Evolutionary conservation across 1,140 invertebrate species (phyloP).

Genomic region (Bradysia coprophila): DNA sequence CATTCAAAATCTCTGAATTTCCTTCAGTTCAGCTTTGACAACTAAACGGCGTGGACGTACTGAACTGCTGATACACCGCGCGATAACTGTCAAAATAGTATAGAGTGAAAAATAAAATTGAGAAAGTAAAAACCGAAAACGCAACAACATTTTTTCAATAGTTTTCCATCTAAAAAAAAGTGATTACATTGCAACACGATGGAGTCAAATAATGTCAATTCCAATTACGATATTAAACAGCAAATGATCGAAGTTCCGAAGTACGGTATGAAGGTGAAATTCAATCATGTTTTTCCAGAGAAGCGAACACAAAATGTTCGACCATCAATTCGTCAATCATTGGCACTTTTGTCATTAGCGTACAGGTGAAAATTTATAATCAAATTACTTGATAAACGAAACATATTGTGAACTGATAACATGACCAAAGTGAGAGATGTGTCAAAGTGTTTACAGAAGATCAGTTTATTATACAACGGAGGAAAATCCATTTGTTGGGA

Average conservation of each 20-base stretch:
- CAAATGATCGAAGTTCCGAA: slow-evolving; percentile 23
- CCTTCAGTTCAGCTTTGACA: too few relatives aligned
- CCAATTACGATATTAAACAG: not conserved
- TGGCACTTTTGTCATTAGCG: slow-evolving; percentile 19
- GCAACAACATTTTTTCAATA: too few relatives aligned
- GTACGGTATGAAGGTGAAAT: slow-evolving; percentile 46
- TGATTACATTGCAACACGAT: too few relatives aligned
- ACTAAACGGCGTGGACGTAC: too few relatives aligned
- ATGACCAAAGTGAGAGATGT: not conserved
- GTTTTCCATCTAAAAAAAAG: too few relatives aligned
- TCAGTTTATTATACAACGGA: not conserved
- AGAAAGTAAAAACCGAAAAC: too few relatives aligned
- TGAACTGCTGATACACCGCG: too few relatives aligned
- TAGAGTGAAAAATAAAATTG: too few relatives aligned
- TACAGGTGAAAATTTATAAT: slow-evolving; percentile 14
- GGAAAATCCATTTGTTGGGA: too few relatives aligned
- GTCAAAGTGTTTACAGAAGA: not conserved
- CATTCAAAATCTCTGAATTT: too few relatives aligned
- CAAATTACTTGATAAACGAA: too few relatives aligned
- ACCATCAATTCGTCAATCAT: slow-evolving; percentile 39
- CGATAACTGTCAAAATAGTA: too few relatives aligned
- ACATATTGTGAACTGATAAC: not conserved
- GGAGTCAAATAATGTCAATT: not conserved
- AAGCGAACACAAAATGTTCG: slow-evolving; percentile 46
- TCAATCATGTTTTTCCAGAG: slow-evolving; percentile 57